Base-by-base conservation (phyloP, 2,113 vertebrate species). In the Indicator indicator region DNA sequence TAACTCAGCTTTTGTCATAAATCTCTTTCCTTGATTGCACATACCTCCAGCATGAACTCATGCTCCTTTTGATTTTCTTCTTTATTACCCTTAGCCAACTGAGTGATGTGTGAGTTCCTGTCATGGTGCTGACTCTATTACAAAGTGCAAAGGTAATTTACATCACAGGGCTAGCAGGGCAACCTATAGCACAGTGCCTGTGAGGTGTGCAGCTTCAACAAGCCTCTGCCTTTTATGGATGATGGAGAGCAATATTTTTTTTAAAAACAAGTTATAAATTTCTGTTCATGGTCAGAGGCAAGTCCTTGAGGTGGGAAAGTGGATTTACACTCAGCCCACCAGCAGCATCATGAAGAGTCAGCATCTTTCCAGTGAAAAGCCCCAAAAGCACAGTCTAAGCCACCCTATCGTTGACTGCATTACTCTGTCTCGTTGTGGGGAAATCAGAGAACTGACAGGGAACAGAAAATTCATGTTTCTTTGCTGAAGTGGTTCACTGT, bases 31-130 rank as follows among this genome's bases (percentile, higher is more conserved):
- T 94, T 95, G 96, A 97, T 89, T 94, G 84, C 59, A 81, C 86
- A 93, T 96, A 89, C 92, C 94, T 96, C 92, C 83, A 89, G 91
- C 91, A 94, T 96, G 94, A 97, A 96, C 97, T 97, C 94, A 97
- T 65, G 73, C 65, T 89, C 77, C 90, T 97, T 96, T 97, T 97
- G 97, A 98, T 97, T 97, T 96, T 85, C 78, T 60, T 97, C 96
- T 97, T 98, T 98, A 97, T 97, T 97, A 96, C 95, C 88, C 94
- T 97, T 82, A 94, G 95, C 92, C 96, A 95, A 95, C 97, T 96
- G 97, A 97, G 97, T 98, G 98, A 97, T 95, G 92, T 96, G 94
- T 98, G 97, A 98, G 97, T 93, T 96, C 97, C 96, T 97, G 97
- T 97, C 97, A 97, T 65, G 92, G 80, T 96, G 94, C 97, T 97